Percentiles rank a stretch among this genome's conserved stretches.
Evolutionary conservation across 1,140 invertebrate species (phyloP).

Genomic region (Plutomurus gul): DNA sequence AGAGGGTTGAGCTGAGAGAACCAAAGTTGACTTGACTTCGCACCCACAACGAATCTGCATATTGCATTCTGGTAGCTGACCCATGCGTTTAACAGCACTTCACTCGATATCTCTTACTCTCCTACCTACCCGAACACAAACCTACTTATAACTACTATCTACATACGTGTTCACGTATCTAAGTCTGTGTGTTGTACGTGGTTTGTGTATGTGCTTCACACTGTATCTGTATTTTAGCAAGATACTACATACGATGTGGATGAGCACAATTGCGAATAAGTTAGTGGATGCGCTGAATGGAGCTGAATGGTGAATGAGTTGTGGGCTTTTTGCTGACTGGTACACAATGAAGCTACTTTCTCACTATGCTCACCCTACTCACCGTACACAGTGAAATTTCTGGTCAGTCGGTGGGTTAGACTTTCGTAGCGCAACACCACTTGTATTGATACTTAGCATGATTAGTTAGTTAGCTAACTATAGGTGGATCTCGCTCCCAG

Average conservation of each 20-base stretch:
- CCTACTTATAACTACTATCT: background rate
- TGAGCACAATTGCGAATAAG: no score
- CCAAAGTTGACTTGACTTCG: background rate
- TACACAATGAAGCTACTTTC: background rate
- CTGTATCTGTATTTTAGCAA: no score
- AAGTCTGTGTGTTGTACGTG: no score
- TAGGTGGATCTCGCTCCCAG: no score
- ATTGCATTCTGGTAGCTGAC: no score
- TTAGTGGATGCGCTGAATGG: background rate
- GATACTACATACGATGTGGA: no score
- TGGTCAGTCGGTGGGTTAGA: conserved; percentile 15
- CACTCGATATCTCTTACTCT: no score
- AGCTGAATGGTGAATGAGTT: background rate
- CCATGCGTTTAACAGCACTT: background rate
- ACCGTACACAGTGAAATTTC: background rate
- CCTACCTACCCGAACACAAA: background rate
- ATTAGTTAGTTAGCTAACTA: conserved; percentile 28
- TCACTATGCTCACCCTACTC: background rate
- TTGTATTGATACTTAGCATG: background rate
- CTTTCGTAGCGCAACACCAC: background rate
- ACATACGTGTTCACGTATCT: background rate
- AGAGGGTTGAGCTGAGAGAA: background rate
- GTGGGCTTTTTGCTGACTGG: background rate
- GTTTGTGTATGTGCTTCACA: no score
- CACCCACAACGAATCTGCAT: no score